phyloP scores from a whole-genome alignment of 2,797 vertebrate genomes.

The Acomys russatus region DNA sequence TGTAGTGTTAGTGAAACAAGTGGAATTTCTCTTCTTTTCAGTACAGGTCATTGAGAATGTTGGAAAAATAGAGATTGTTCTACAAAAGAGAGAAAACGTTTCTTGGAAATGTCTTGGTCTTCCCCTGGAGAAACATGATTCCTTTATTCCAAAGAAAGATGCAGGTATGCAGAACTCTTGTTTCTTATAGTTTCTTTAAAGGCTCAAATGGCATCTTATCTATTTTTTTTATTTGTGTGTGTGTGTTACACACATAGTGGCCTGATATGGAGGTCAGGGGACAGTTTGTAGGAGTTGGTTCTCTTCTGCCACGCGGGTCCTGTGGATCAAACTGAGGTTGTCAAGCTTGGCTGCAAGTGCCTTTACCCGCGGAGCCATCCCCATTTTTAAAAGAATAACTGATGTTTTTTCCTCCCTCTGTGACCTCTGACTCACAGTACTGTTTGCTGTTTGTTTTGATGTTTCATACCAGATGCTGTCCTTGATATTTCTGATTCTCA shows the following conservation, averaged over 20 bases:
- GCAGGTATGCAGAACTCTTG: constrained; percentile 89
- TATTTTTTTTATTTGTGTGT: not conserved
- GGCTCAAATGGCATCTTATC: not conserved
- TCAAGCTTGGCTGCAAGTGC: not conserved
- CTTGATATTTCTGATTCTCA: constrained; percentile 59
- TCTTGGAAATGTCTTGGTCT: constrained; percentile 93
- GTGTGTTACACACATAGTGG: not conserved
- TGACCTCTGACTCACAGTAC: not conserved
- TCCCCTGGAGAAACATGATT: constrained; percentile 91
- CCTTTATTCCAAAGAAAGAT: constrained; percentile 90
- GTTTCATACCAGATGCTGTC: constrained; percentile 17
- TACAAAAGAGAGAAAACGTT: constrained; percentile 90
- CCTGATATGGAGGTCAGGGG: not conserved
- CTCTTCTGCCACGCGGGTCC: not conserved
- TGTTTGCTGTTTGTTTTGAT: constrained; percentile 1
- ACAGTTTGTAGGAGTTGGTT: not conserved
- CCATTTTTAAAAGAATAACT: constrained; percentile 22
- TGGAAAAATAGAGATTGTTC: constrained; percentile 94
- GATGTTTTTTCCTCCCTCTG: not conserved
- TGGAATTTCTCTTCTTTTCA: constrained; percentile 83
- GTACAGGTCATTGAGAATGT: constrained; percentile 88
- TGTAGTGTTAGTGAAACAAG: constrained; percentile 37
- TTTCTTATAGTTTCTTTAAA: not conserved
- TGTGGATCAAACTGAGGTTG: not conserved
- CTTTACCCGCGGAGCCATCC: not conserved